Conservation (phyloP, 2,113 vertebrate species). For the Arenaria interpres region DNA sequence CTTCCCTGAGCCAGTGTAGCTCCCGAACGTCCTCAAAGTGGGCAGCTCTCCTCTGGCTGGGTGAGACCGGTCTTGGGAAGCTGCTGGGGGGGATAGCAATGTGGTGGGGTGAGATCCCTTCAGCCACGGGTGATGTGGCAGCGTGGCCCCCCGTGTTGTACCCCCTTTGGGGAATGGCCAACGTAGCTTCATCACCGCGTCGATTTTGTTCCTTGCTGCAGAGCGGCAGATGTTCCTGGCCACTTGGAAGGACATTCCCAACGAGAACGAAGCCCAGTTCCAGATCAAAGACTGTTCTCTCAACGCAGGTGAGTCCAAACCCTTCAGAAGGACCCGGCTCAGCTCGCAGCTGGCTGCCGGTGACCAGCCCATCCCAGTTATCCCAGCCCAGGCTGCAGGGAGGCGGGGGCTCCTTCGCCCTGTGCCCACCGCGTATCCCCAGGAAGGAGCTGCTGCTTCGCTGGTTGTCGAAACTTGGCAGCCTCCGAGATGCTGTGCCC, state of each 20-base stretch:
- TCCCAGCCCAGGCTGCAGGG: not conserved
- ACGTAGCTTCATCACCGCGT: not conserved
- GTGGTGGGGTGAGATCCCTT: not conserved
- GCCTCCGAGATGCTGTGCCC: rapidly evolving
- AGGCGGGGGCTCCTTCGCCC: rapidly evolving
- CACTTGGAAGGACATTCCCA: constrained; percentile 98
- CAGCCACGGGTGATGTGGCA: rapidly evolving
- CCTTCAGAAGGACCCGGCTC: not conserved
- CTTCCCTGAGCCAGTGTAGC: rapidly evolving
- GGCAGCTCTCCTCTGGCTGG: not conserved
- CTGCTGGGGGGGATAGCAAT: not conserved
- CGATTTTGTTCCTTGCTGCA: constrained; percentile 31
- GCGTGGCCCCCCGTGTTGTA: too few relatives aligned
- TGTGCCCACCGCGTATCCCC: rapidly evolving
- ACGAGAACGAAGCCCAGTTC: constrained; percentile 93
- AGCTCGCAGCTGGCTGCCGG: rapidly evolving
- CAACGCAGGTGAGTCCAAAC: constrained; percentile 81
- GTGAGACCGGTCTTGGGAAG: not conserved
- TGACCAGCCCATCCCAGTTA: not conserved
- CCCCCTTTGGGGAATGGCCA: rapidly evolving
- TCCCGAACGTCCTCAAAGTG: too few relatives aligned
- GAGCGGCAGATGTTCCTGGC: constrained; percentile 95
- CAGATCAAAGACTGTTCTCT: constrained; percentile 96
- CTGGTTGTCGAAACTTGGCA: not conserved
- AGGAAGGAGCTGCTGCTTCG: not conserved